Percentiles rank a stretch among this genome's conserved stretches.
phyloP scores from a whole-genome alignment of 2,888 invertebrate genomes.

The Melieria crassipennis region DNA sequence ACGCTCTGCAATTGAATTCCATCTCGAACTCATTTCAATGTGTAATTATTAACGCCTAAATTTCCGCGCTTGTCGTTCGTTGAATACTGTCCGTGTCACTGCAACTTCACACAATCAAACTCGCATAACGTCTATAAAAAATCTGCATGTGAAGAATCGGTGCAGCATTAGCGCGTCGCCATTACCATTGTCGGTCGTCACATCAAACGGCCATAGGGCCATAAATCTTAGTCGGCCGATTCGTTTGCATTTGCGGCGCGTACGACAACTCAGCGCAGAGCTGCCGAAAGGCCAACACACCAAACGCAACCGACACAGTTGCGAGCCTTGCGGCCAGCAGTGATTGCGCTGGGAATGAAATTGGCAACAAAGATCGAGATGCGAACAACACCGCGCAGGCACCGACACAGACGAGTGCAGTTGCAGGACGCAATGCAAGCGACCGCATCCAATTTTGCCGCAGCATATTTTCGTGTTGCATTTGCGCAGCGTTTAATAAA shows the following conservation, averaged over 20 bases:
- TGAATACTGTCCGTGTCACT: constrained; percentile 6
- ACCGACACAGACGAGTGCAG: neutral
- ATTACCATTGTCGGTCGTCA: constrained; percentile 62
- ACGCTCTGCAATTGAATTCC: neutral
- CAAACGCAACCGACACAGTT: neutral
- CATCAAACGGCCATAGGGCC: constrained; percentile 55
- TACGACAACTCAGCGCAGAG: neutral
- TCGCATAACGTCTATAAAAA: neutral
- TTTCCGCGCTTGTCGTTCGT: constrained; percentile 34
- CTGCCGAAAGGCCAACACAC: neutral
- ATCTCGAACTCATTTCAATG: constrained; percentile 23
- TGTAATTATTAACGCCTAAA: constrained; percentile 39
- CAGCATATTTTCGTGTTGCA: constrained; percentile 49
- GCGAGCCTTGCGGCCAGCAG: constrained; percentile 15
- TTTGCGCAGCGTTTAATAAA: constrained; percentile 62
- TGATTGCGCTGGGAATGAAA: constrained; percentile 21
- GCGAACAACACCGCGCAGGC: neutral
- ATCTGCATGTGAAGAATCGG: neutral
- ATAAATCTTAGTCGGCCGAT: constrained; percentile 59
- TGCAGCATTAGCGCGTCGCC: constrained; percentile 51
- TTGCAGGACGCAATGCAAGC: neutral
- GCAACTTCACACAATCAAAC: constrained; percentile 9
- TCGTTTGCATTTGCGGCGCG: constrained; percentile 58
- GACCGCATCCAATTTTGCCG: neutral
- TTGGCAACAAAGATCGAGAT: constrained; percentile 3